Evolutionary conservation across 2,797 vertebrate genomes (phyloP), one percentile per base, ranked within the genome.

Genomic region (Prunella strophiata): DNA sequence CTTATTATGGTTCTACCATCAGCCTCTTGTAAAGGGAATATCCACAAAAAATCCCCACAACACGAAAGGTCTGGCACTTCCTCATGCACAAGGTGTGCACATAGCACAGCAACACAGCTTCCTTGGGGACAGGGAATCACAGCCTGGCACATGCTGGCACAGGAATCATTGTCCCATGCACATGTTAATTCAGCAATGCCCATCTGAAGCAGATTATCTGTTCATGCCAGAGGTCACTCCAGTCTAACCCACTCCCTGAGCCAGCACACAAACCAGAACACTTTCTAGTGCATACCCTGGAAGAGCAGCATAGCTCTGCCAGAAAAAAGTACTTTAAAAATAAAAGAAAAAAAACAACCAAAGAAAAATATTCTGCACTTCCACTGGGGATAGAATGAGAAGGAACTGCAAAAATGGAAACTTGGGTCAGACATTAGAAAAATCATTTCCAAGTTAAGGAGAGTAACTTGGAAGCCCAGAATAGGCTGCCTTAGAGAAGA

Each of bases 61-160:
- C 16, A 32, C 3, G 0, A 52, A 65, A 85, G 17, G 17, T 42
- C 63, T 54, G 45, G 34, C 27, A 79, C 16, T 32, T 32, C 40
- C 25, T 27, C 7, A 2, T 4, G 34, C 38, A 38, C 3, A 12
- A 2, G 0, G 14, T 4, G 20, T 5, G 25, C 52, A 58, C 0
- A 1, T 6, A 30, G 51, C 59, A 76, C 20, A 85, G 67, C 51
- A 73, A 9, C 0, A 48, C 40, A 85, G n/a, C 34, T 85, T 42
- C n/a, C 47, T 43, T 38, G 59, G 68, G n/a, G 58, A 62, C 0
- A 63, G 63, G 22, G n/a, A 75, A 40, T 6, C 3, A 59, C 66
- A 81, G 70, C 45, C 2, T 22, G 62, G 78, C 45, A 72, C 45
- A 4, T 2, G 11, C 48, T 68, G 52, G 50, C 75, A 89, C 40